Evolutionary conservation across 2,113 vertebrate genomes (phyloP).

Genomic region (Dromiciops gliroides): DNA sequence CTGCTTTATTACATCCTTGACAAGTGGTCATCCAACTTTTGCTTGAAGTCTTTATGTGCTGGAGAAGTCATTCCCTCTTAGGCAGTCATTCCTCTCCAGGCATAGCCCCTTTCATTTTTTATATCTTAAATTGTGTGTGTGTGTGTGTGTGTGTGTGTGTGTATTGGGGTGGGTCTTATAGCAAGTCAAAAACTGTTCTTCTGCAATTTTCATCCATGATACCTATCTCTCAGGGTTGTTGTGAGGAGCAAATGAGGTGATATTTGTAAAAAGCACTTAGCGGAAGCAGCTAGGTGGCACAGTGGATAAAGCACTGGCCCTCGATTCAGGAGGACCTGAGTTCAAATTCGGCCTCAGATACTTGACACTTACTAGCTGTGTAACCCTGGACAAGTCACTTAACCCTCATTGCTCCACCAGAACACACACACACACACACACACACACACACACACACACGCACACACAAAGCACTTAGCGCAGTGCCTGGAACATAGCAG

Average conservation of each 20-base stretch:
- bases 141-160: too few species aligned
- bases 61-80: neutral
- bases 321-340: neutral
- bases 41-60: neutral
- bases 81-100: neutral
- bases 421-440: too few species aligned
- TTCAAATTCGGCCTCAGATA: neutral
- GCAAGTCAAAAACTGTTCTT: neutral
- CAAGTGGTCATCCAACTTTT: neutral
- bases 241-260: too few species aligned
- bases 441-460: too few species aligned
- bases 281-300: too few species aligned
- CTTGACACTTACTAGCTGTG: neutral
- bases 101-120: neutral
- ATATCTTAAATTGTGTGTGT: neutral
- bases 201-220: neutral
- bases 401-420: too few species aligned
- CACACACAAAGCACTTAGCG: neutral
- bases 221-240: too few species aligned
- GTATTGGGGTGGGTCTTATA: too few species aligned
- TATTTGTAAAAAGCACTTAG: too few species aligned
- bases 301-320: neutral
- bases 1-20: neutral
- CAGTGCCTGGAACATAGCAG: neutral
- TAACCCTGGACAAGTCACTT: neutral